Percentiles rank a stretch among this genome's conserved stretches.
phyloP scores from a whole-genome alignment of 2,113 vertebrate species.

The Notechis scutatus region DNA sequence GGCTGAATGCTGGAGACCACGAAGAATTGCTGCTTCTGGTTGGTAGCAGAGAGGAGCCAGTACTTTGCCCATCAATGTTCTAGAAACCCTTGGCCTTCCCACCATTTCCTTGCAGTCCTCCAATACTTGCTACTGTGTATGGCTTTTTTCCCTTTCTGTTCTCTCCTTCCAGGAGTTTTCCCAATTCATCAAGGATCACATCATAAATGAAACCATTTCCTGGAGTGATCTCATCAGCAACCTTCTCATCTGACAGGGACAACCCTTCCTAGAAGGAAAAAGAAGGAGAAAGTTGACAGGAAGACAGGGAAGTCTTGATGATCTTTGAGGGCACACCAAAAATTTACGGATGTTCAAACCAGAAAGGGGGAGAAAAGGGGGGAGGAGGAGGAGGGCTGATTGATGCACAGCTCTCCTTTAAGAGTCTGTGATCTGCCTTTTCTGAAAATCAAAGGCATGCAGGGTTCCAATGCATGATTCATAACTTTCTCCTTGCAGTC shows the following conservation, averaged over 20 bases:
- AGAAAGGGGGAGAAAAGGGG: not conserved
- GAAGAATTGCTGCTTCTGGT: not conserved
- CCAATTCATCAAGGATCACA: not conserved
- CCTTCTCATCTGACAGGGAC: not conserved
- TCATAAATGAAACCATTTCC: not conserved
- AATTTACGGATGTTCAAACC: not conserved
- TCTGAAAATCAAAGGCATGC: not conserved
- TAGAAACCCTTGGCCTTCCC: not conserved
- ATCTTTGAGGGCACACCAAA: not conserved
- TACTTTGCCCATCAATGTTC: not conserved
- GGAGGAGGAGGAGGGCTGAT: not conserved
- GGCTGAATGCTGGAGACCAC: not conserved
- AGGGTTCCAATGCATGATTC: not conserved
- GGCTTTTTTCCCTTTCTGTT: not conserved
- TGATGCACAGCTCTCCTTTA: not conserved
- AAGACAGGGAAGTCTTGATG: not conserved
- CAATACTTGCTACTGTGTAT: not conserved
- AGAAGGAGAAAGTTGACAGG: not conserved
- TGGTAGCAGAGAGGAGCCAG: not conserved
- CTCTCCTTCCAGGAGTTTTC: not conserved
- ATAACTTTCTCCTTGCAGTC: not conserved
- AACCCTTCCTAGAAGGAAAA: not conserved
- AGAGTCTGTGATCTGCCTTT: not conserved
- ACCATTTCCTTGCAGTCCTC: not conserved
- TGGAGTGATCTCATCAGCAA: not conserved